Percentiles rank a stretch among this genome's conserved stretches.
These are phyloP conservation scores for Lacerta viridis DNA, from an alignment of 2,797 vertebrate genomes.

Conservation along the genomic window DNA sequence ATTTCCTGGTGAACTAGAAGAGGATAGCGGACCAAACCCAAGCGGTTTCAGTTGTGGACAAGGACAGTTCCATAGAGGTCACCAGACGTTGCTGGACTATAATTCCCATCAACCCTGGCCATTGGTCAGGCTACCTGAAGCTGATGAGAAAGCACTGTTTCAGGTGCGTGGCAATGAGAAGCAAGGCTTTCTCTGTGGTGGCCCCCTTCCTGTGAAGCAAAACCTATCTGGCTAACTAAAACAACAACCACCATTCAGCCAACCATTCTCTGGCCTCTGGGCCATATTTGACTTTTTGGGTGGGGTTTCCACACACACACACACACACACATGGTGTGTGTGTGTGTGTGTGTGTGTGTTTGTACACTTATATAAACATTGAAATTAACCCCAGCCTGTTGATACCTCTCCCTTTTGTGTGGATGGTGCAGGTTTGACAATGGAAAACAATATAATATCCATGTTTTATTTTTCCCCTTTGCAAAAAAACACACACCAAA, in stretches of 20 bases:
- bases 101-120: background rate
- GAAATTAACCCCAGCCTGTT: no score
- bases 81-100: background rate
- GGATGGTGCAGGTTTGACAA: background rate
- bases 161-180: background rate
- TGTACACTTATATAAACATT: no score
- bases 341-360: no score
- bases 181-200: background rate
- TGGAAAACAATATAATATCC: no score
- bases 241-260: background rate
- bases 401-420: no score
- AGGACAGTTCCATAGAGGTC: constrained; percentile 3
- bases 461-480: background rate
- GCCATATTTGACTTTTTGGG: background rate
- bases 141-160: background rate
- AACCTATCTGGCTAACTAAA: background rate
- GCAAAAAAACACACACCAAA: background rate
- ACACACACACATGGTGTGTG: no score
- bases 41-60: constrained; percentile 35
- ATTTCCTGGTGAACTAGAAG: constrained; percentile 42
- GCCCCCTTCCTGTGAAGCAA: background rate
- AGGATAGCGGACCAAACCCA: constrained; percentile 53
- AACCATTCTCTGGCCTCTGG: background rate
- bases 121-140: background rate
- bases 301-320: no score